Conservation (phyloP, 2,888 invertebrate genomes). For the Aphidius colemani region DNA sequence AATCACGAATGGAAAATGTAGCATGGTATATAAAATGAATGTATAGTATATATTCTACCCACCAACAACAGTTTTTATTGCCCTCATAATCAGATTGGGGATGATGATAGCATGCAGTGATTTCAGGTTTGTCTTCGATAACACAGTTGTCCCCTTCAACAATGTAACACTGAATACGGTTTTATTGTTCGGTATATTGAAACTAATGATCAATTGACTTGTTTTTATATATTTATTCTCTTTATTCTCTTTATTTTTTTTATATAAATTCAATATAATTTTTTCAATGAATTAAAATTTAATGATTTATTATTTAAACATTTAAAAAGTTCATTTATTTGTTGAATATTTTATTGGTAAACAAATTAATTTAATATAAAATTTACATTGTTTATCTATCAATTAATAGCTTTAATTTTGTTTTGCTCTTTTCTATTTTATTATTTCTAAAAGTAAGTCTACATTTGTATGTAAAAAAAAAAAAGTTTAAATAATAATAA, state of each 20-base stretch:
- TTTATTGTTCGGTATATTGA: conserved; percentile 53
- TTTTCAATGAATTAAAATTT: no score
- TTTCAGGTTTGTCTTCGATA: conserved; percentile 58
- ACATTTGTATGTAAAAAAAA: background rate
- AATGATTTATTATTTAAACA: no score
- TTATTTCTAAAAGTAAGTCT: background rate
- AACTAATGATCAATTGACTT: conserved; percentile 32
- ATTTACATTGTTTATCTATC: no score
- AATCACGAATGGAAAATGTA: background rate
- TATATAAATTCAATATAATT: no score
- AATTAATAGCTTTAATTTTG: no score
- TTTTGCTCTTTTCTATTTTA: no score
- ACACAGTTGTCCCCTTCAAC: conserved; percentile 52
- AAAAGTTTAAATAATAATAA: background rate
- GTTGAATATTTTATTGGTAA: no score
- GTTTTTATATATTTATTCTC: background rate
- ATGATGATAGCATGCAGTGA: conserved; percentile 52
- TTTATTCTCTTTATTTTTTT: no score
- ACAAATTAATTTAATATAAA: no score
- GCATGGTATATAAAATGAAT: no score
- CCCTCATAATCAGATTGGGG: conserved; percentile 55
- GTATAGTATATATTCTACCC: conserved; percentile 21
- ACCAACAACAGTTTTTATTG: conserved; percentile 46
- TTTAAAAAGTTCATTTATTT: no score
- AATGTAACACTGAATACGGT: conserved; percentile 49